These are phyloP conservation scores for Drosophila burlai DNA, from an alignment of 1,140 invertebrate genomes.

Conservation along the genomic window DNA sequence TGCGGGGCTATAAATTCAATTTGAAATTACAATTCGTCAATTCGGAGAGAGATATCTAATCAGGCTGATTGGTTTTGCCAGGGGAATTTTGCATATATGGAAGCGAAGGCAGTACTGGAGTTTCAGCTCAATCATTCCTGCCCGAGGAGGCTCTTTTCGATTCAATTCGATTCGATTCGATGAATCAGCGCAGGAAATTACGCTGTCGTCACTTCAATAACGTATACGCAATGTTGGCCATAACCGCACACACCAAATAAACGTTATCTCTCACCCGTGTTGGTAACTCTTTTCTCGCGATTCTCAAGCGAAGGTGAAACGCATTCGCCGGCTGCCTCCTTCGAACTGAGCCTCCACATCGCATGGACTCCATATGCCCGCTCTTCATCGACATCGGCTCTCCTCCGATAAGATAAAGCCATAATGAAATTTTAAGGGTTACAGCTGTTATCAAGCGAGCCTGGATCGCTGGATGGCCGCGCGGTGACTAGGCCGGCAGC, in stretches of 20 bases:
- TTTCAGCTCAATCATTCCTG: slow-evolving; percentile 26
- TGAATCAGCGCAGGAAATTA: slow-evolving; percentile 68
- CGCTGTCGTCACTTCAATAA: slow-evolving; percentile 30
- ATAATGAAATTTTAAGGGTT: slow-evolving; percentile 78
- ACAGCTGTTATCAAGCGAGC: slow-evolving; percentile 61
- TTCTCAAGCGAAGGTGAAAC: slow-evolving; percentile 34
- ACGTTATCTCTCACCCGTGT: slow-evolving; percentile 66
- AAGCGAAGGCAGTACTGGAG: neutral
- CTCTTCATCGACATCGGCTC: slow-evolving; percentile 16
- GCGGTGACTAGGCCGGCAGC: slow-evolving; percentile 3
- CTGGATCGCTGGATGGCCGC: neutral
- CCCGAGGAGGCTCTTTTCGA: neutral
- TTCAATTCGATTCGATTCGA: slow-evolving; percentile 3
- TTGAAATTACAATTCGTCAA: slow-evolving; percentile 63
- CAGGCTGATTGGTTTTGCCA: slow-evolving; percentile 64
- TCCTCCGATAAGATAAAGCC: slow-evolving; percentile 71
- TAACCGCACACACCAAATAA: slow-evolving; percentile 22
- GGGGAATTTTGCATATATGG: slow-evolving; percentile 41
- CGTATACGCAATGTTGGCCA: slow-evolving; percentile 52
- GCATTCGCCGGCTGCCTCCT: slow-evolving; percentile 62
- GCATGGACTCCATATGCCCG: slow-evolving; percentile 14
- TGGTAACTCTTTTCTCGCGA: slow-evolving; percentile 28
- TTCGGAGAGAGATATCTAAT: slow-evolving; percentile 60
- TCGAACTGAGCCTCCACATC: slow-evolving; percentile 59
- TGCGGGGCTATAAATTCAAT: slow-evolving; percentile 67